Percentiles rank a stretch among this genome's conserved stretches.
Evolutionary conservation across 2,113 vertebrate species (phyloP).

Genomic region (Urocitellus parryii): DNA sequence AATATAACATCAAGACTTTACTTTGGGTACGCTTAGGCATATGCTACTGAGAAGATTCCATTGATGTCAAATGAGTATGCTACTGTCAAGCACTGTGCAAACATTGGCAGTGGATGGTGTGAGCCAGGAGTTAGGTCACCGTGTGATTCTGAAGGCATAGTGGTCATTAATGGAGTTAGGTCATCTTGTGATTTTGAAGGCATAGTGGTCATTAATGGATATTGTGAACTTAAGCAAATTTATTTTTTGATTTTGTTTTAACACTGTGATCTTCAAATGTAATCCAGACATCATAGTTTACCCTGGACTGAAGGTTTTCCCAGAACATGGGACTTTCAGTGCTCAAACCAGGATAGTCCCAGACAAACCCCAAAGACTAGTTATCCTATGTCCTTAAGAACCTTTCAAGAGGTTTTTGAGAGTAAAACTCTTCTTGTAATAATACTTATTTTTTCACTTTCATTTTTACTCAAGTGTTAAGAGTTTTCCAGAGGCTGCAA

Average conservation of each 20-base stretch:
- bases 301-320: not conserved
- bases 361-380: not conserved
- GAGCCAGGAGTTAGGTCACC: not conserved
- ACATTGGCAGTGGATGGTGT: not conserved
- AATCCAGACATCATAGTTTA: not conserved
- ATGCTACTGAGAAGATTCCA: not conserved
- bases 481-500: not conserved
- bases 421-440: slow-evolving; percentile 31
- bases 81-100: not conserved
- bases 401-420: not conserved
- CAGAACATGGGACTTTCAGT: not conserved
- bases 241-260: not conserved
- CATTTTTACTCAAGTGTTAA: not conserved
- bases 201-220: not conserved
- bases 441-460: not conserved
- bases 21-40: slow-evolving; percentile 11
- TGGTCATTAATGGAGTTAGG: not conserved
- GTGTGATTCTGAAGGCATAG: not conserved
- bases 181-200: not conserved
- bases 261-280: not conserved
- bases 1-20: slow-evolving; percentile 12
- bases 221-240: not conserved
- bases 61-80: slow-evolving; percentile 1
- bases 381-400: not conserved
- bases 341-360: not conserved